Conservation (phyloP, 2,113 vertebrate genomes). For the Galeopterus variegatus region DNA sequence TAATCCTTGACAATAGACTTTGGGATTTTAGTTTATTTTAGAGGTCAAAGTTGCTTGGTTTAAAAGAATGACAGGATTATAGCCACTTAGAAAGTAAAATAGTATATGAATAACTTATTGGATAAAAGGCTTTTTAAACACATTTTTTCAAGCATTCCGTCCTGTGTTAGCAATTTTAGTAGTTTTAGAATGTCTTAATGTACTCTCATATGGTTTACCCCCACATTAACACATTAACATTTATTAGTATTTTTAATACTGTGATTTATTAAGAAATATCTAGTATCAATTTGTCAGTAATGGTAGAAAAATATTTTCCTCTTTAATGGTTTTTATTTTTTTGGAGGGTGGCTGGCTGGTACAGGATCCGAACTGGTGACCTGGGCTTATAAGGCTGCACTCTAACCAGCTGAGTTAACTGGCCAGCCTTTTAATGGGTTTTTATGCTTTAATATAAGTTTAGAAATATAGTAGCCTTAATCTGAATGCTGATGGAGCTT, state of each 20-base stretch:
- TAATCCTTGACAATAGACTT: slow-evolving; percentile 36
- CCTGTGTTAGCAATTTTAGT: not conserved
- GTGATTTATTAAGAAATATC: slow-evolving; percentile 45
- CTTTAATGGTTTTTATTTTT: not conserved
- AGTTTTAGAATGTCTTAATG: slow-evolving; percentile 40
- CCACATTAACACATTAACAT: not conserved
- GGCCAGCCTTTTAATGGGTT: not conserved
- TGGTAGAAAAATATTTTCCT: slow-evolving; percentile 46
- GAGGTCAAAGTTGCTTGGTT: slow-evolving; percentile 47
- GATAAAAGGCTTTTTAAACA: slow-evolving; percentile 48
- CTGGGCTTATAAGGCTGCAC: too few relatives aligned
- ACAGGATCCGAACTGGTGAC: too few relatives aligned
- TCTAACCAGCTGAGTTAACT: too few relatives aligned
- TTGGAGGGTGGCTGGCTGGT: too few relatives aligned
- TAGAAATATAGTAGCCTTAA: slow-evolving; percentile 1
- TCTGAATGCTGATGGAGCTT: slow-evolving; percentile 15
- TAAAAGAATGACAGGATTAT: slow-evolving; percentile 63
- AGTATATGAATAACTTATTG: slow-evolving; percentile 36
- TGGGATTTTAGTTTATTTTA: slow-evolving; percentile 61
- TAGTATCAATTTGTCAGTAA: not conserved
- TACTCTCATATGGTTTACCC: slow-evolving; percentile 46
- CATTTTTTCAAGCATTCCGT: slow-evolving; percentile 52
- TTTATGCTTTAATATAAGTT: slow-evolving; percentile 43
- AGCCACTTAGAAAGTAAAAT: slow-evolving; percentile 25
- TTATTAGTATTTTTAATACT: slow-evolving; percentile 14